Conservation (phyloP, 2,797 vertebrate species). For the Halcyon chelicuti region DNA sequence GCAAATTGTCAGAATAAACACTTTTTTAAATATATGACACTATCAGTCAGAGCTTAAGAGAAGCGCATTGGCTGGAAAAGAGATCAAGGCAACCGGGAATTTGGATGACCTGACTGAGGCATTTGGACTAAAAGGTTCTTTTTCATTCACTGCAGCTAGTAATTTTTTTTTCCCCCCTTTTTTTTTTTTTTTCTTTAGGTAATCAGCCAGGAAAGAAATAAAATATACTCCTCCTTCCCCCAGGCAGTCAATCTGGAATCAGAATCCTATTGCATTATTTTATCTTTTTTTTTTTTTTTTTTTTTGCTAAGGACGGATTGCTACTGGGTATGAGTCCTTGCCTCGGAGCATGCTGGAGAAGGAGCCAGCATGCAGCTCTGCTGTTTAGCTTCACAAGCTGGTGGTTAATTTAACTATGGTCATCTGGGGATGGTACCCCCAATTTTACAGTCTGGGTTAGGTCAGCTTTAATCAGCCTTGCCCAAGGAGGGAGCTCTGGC, state of each 20-base stretch:
- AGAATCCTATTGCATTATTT: neutral
- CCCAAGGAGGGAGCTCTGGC: neutral
- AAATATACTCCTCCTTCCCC: neutral
- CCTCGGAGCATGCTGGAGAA: neutral
- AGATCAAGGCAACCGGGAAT: constrained; percentile 53
- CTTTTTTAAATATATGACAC: constrained; percentile 57
- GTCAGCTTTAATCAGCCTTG: neutral
- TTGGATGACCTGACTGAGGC: constrained; percentile 18
- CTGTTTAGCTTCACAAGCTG: neutral
- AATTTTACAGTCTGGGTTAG: neutral
- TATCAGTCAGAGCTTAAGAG: constrained; percentile 43
- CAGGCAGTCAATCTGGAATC: constrained; percentile 32
- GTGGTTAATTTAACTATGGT: neutral
- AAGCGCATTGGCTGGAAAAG: constrained; percentile 61
- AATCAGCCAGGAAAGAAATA: constrained; percentile 26
- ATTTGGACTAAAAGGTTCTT: constrained; percentile 29
- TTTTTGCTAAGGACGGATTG: neutral
- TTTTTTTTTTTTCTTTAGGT: neutral
- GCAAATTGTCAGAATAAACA: constrained; percentile 69
- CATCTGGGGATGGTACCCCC: neutral
- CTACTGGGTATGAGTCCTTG: constrained; percentile 16
- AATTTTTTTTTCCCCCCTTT: neutral
- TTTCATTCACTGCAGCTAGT: constrained; percentile 60
- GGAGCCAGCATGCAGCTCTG: neutral
- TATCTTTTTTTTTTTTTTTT: neutral